These are phyloP conservation scores for Lycorma delicatula DNA, from an alignment of 1,140 invertebrate species.

Conservation along the genomic window DNA sequence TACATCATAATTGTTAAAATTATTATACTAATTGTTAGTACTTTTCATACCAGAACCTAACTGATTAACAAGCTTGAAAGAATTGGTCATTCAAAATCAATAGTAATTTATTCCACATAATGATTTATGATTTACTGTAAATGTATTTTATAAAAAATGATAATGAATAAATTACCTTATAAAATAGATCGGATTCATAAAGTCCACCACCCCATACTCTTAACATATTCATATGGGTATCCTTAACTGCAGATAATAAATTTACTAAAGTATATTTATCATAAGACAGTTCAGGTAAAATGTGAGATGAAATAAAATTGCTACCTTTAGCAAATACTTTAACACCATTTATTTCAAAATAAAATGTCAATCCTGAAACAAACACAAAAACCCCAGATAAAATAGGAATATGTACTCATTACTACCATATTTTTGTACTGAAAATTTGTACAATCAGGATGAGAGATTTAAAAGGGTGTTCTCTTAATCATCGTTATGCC, in stretches of 20 bases:
- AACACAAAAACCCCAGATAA: background rate
- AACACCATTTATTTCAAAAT: slow-evolving; percentile 77
- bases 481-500: too few species aligned
- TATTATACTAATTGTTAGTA: too few species aligned
- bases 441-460: too few species aligned
- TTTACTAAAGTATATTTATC: background rate
- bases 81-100: too few species aligned
- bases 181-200: slow-evolving; percentile 90
- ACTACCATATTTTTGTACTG: too few species aligned
- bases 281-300: slow-evolving; percentile 61
- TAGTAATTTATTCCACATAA: too few species aligned
- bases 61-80: too few species aligned
- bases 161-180: slow-evolving; percentile 46
- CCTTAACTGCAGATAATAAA: slow-evolving; percentile 22
- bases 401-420: background rate
- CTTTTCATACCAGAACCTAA: too few species aligned
- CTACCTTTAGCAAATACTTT: slow-evolving; percentile 94
- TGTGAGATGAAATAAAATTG: slow-evolving; percentile 89
- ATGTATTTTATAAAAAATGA: slow-evolving; percentile 1
- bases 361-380: slow-evolving; percentile 78
- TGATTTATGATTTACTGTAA: background rate
- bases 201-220: slow-evolving; percentile 96
- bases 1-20: too few species aligned
- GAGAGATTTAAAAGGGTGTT: too few species aligned
- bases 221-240: slow-evolving; percentile 87